These are phyloP conservation scores for Acipenser ruthenus DNA, from an alignment of 2,797 vertebrate genomes.

Conservation along the genomic window DNA sequence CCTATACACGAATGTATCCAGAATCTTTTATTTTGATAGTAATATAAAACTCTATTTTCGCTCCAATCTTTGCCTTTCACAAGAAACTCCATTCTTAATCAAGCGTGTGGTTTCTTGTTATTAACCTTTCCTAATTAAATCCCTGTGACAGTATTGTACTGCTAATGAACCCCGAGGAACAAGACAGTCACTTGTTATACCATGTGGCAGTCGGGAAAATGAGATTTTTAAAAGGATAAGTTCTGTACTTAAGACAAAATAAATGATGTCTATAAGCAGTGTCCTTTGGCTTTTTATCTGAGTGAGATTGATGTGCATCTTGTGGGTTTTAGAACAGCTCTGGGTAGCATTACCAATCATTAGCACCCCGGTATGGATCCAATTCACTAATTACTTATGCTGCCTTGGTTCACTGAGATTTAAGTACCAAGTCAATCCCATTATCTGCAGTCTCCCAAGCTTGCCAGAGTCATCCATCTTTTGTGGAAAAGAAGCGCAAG, in stretches of 20 bases:
- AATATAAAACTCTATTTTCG: constrained; percentile 18
- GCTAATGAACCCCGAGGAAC: constrained; percentile 88
- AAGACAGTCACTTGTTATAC: constrained; percentile 74
- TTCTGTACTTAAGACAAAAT: constrained; percentile 49
- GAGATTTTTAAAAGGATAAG: constrained; percentile 55
- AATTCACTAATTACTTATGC: constrained; percentile 92
- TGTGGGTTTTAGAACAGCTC: constrained; percentile 58
- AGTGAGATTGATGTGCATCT: constrained; percentile 61
- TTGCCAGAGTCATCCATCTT: constrained; percentile 69
- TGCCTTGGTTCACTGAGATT: constrained; percentile 90
- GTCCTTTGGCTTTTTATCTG: constrained; percentile 59
- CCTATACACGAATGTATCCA: no score
- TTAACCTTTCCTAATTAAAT: constrained; percentile 97
- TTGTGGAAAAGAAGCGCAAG: constrained; percentile 63
- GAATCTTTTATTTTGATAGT: no score
- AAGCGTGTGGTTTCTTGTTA: constrained; percentile 78
- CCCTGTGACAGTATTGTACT: constrained; percentile 79
- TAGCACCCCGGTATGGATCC: constrained; percentile 87
- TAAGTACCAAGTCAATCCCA: constrained; percentile 92
- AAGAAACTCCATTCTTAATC: constrained; percentile 44
- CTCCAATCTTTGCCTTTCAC: constrained; percentile 24
- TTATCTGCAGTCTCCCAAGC: constrained; percentile 87
- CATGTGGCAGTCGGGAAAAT: constrained; percentile 75
- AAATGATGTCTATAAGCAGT: constrained; percentile 45
- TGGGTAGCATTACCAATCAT: constrained; percentile 85